Evolutionary conservation across 2,113 vertebrate species (phyloP).

Genomic region (Dipodomys merriami): DNA sequence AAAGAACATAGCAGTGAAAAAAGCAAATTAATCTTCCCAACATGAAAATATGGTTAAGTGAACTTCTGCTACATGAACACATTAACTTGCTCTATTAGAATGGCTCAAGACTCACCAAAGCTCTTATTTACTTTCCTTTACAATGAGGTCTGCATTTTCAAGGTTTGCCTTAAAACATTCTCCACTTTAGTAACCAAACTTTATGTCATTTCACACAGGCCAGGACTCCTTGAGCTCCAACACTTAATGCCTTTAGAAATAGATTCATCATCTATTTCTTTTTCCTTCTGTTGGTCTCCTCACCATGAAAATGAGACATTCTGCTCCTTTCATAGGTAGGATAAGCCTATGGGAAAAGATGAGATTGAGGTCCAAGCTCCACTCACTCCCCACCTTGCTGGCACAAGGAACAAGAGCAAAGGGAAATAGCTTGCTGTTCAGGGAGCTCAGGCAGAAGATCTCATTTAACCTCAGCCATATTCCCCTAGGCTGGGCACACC

Average conservation of each 20-base stretch:
- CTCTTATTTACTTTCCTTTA: not conserved
- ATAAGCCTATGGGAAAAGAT: not conserved
- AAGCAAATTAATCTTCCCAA: slow-evolving; percentile 6
- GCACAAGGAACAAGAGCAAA: not conserved
- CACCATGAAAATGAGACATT: not conserved
- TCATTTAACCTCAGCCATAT: not conserved
- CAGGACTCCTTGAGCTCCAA: not conserved
- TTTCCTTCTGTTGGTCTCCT: not conserved
- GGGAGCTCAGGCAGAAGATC: not conserved
- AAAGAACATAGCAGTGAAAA: not conserved
- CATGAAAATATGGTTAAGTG: not conserved
- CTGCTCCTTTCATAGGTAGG: not conserved
- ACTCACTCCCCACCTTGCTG: not conserved
- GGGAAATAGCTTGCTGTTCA: not conserved
- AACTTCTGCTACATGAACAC: slow-evolving; percentile 21
- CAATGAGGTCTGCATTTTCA: not conserved
- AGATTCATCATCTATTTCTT: not conserved
- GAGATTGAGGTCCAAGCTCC: not conserved
- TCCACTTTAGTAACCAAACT: not conserved
- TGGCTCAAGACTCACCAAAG: not conserved
- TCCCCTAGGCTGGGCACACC: not conserved
- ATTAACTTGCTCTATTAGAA: not conserved
- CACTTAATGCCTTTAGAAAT: not conserved
- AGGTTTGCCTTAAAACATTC: not conserved
- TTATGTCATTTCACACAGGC: not conserved